phyloP scores from a whole-genome alignment of 2,113 vertebrate species.

The Daphoenositta chrysoptera region DNA sequence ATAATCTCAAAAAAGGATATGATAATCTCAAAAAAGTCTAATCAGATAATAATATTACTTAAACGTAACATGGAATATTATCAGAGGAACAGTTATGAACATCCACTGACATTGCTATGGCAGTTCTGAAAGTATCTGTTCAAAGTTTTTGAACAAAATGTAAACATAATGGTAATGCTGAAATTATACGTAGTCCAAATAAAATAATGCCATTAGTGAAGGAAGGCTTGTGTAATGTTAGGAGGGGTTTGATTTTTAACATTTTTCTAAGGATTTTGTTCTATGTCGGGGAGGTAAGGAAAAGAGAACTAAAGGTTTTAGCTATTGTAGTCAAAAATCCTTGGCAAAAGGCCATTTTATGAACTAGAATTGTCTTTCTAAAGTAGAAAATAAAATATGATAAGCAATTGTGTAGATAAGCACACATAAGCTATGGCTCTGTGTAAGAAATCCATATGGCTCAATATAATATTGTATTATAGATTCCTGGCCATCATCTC shows the following conservation, averaged over 20 bases:
- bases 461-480: neutral
- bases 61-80: neutral
- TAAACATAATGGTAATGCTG: neutral
- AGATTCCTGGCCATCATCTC: neutral
- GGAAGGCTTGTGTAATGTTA: neutral
- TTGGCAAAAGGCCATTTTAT: neutral
- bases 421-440: neutral
- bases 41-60: neutral
- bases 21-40: neutral
- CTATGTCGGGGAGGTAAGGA: neutral
- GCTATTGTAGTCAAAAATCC: neutral
- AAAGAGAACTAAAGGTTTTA: neutral
- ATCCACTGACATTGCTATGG: neutral
- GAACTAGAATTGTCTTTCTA: neutral
- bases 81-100: neutral
- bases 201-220: neutral
- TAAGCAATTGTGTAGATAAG: neutral
- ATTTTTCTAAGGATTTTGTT: neutral
- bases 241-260: neutral
- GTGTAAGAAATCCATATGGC: neutral
- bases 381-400: neutral
- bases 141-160: neutral
- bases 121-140: neutral
- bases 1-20: neutral
- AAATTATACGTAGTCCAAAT: neutral